A percentile compares a stretch with the other conserved stretches of the same genome.
phyloP scores from a whole-genome alignment of 2,113 vertebrate species.

The Sceloporus undulatus region DNA sequence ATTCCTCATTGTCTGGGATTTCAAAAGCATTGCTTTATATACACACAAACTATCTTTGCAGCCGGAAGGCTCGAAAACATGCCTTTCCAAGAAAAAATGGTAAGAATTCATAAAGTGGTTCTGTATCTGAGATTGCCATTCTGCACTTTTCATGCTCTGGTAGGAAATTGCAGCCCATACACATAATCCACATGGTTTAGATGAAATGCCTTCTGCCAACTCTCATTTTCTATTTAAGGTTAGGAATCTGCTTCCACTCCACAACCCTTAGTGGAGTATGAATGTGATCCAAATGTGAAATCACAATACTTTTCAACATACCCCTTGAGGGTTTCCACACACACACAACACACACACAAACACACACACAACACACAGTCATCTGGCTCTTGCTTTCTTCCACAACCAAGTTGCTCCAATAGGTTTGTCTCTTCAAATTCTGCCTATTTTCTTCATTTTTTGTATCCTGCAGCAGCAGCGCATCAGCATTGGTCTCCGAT shows the following conservation, averaged over 20 bases:
- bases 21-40: not conserved
- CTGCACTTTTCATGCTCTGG: not conserved
- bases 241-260: not conserved
- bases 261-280: not conserved
- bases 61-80: not conserved
- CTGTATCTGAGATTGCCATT: not conserved
- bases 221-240: not conserved
- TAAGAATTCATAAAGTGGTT: not conserved
- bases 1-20: not conserved
- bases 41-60: not conserved
- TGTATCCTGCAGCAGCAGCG: conserved; percentile 12
- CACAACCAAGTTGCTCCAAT: not conserved
- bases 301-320: not conserved
- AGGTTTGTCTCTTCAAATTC: not conserved
- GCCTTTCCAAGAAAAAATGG: not conserved
- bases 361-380: too few relatives aligned
- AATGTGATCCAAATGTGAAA: not conserved
- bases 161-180: not conserved
- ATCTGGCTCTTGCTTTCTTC: not conserved
- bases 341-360: too few relatives aligned
- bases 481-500: not conserved
- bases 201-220: not conserved
- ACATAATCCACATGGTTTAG: not conserved
- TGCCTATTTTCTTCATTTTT: conserved; percentile 23
- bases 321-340: not conserved